phyloP scores from a whole-genome alignment of 1,140 invertebrate genomes.

The Lethocerus indicus region DNA sequence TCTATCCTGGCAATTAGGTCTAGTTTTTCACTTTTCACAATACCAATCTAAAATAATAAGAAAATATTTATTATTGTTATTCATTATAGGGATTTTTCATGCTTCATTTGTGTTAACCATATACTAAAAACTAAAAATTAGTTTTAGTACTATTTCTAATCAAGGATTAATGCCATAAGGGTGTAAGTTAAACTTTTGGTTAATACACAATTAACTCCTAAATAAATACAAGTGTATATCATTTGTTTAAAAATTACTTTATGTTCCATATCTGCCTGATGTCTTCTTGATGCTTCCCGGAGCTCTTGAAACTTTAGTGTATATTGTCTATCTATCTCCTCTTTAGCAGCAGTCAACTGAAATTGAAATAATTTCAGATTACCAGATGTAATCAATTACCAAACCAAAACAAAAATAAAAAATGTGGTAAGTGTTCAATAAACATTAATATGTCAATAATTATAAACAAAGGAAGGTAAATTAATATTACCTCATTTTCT shows the following conservation, averaged over 20 bases:
- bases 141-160: too few species aligned
- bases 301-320: conserved; percentile 12
- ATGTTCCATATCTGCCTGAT: conserved; percentile 11
- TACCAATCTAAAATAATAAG: too few species aligned
- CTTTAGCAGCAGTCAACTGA: conserved; percentile 9
- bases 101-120: too few species aligned
- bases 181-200: neutral
- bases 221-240: neutral
- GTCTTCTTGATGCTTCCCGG: conserved; percentile 11
- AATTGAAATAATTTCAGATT: neutral
- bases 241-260: conserved; percentile 5
- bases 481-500: conserved; percentile 7
- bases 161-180: neutral
- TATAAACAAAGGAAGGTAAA: neutral
- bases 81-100: too few species aligned
- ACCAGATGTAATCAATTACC: neutral
- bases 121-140: too few species aligned
- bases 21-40: too few species aligned
- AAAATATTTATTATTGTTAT: too few species aligned
- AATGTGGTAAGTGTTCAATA: neutral
- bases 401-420: neutral
- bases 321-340: conserved; percentile 12
- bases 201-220: neutral
- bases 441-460: neutral
- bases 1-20: too few species aligned